Evolutionary conservation across 2,113 vertebrate genomes (phyloP).

Genomic region (Cyphomyrus plagiostoma): DNA sequence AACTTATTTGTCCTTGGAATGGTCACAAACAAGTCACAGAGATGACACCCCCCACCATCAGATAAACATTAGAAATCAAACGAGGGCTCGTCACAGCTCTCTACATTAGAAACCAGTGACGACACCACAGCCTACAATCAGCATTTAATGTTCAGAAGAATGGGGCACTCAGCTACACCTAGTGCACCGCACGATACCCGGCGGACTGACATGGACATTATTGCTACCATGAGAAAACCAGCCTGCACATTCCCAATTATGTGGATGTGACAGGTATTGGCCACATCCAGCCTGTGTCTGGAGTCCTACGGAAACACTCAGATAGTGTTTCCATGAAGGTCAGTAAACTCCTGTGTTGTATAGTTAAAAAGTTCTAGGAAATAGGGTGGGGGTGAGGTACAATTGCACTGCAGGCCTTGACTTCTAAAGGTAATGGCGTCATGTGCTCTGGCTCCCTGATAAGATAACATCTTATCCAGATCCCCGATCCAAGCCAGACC

Average conservation of each 20-base stretch:
- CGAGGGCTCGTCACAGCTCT: neutral
- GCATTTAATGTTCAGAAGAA: neutral
- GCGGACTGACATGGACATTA: neutral
- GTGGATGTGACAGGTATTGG: neutral
- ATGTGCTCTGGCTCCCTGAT: constrained; percentile 16
- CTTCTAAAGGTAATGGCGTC: constrained; percentile 9
- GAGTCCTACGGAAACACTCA: neutral
- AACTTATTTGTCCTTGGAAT: neutral
- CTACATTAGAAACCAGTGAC: neutral
- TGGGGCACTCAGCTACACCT: neutral
- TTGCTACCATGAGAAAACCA: neutral
- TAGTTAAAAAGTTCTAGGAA: neutral
- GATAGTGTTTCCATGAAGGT: neutral
- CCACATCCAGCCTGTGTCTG: neutral
- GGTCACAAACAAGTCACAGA: neutral
- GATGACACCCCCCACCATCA: neutral
- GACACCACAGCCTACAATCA: neutral
- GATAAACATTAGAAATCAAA: neutral
- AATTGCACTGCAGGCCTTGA: neutral
- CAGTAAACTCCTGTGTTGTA: neutral
- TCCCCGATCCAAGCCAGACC: constrained; percentile 20
- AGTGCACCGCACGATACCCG: neutral
- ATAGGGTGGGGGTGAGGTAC: neutral
- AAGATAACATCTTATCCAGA: constrained; percentile 8
- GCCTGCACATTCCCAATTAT: neutral